Percentiles rank a stretch among this genome's conserved stretches.
Conservation (phyloP, 2,888 invertebrate genomes). For the Busseola fusca region DNA sequence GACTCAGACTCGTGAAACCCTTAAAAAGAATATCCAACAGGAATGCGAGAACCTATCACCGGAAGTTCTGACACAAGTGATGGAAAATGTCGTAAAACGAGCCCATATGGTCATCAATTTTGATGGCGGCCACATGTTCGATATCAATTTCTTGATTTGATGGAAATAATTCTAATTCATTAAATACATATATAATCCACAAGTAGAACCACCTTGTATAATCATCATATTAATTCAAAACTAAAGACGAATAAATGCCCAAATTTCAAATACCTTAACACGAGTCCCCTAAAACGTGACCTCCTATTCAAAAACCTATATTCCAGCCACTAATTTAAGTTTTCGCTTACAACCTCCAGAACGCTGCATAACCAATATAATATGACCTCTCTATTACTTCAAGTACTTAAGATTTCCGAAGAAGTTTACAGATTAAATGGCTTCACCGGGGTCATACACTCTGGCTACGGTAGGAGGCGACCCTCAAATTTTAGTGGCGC, state of each 20-base stretch:
- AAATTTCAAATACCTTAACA: slow-evolving; percentile 11
- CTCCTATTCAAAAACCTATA: slow-evolving; percentile 45
- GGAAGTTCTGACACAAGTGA: no score
- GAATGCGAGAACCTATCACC: no score
- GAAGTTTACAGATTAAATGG: slow-evolving; percentile 46
- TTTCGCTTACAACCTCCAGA: slow-evolving; percentile 56
- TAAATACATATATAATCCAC: no score
- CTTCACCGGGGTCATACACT: slow-evolving; percentile 36
- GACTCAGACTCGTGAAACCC: no score
- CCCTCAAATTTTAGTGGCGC: slow-evolving; percentile 66
- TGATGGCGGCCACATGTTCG: no score
- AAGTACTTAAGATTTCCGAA: slow-evolving; percentile 35
- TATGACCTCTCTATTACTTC: slow-evolving; percentile 46
- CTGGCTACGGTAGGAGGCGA: slow-evolving; percentile 54
- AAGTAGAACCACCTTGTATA: neutral
- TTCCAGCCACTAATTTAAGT: slow-evolving; percentile 66
- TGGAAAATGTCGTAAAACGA: no score
- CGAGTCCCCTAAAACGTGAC: slow-evolving; percentile 25
- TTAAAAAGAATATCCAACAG: no score
- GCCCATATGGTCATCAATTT: no score
- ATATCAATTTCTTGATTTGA: no score
- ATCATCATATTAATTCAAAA: neutral
- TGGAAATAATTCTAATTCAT: no score
- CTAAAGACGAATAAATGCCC: neutral
- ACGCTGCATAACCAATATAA: slow-evolving; percentile 43